Conservation (phyloP, 2,888 invertebrate genomes). For the Gibbula magus region DNA sequence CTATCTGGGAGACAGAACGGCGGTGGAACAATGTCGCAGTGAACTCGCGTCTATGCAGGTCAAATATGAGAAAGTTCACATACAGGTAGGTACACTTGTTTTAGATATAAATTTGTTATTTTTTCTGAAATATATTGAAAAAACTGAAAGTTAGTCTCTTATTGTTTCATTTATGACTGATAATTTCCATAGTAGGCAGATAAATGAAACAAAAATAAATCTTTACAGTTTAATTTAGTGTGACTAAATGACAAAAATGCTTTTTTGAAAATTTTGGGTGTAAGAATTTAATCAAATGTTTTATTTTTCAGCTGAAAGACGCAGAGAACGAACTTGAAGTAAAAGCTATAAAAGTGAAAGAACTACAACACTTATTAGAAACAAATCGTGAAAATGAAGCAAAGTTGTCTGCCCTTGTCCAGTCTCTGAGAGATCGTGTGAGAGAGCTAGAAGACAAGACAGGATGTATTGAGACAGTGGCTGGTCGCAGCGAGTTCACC, state of each 20-base stretch:
- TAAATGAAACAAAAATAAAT: too few species aligned
- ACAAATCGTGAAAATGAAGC: conserved; percentile 67
- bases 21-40: conserved; percentile 62
- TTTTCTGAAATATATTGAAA: too few species aligned
- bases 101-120: neutral
- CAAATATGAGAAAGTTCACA: conserved; percentile 65
- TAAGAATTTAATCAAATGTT: neutral
- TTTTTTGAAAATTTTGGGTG: neutral
- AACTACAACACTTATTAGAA: conserved; percentile 65
- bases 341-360: conserved; percentile 70
- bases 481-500: conserved; percentile 69
- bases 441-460: conserved; percentile 67
- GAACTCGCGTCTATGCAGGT: conserved; percentile 68
- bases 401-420: conserved; percentile 58
- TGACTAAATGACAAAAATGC: neutral
- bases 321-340: conserved; percentile 65
- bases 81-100: conserved; percentile 55
- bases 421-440: conserved; percentile 64
- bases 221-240: neutral
- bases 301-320: neutral
- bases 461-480: conserved; percentile 66
- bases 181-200: too few species aligned
- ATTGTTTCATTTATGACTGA: too few species aligned
- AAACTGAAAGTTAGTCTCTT: too few species aligned
- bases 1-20: conserved; percentile 59